phyloP scores from a whole-genome alignment of 2,888 invertebrate genomes.

The Scaptomyza flava region DNA sequence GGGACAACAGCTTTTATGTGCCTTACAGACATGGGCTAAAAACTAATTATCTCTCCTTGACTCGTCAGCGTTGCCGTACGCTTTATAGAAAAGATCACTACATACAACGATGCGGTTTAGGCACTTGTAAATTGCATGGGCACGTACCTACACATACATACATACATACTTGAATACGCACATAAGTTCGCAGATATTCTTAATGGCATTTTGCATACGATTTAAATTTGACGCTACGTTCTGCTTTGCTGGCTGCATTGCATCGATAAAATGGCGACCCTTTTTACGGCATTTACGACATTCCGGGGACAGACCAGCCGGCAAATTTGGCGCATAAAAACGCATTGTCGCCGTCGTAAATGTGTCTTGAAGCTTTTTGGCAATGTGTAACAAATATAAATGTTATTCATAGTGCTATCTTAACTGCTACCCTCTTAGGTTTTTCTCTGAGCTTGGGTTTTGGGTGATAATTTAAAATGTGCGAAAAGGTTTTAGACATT shows the following conservation, averaged over 20 bases:
- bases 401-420: slow-evolving; percentile 49
- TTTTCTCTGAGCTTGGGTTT: neutral
- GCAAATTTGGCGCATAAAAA: slow-evolving; percentile 66
- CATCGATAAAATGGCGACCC: slow-evolving; percentile 59
- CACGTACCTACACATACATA: neutral
- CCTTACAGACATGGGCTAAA: slow-evolving; percentile 58
- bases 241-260: slow-evolving; percentile 36
- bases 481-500: slow-evolving; percentile 62
- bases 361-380: slow-evolving; percentile 47
- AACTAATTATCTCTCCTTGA: slow-evolving; percentile 65
- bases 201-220: slow-evolving; percentile 73
- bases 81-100: slow-evolving; percentile 37
- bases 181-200: slow-evolving; percentile 45
- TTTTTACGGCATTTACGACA: slow-evolving; percentile 33
- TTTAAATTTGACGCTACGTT: slow-evolving; percentile 51
- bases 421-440: neutral
- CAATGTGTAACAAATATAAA: slow-evolving; percentile 60
- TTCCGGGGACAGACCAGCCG: slow-evolving; percentile 45
- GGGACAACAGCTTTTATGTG: slow-evolving; percentile 45
- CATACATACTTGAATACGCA: slow-evolving; percentile 10
- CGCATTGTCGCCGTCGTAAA: slow-evolving; percentile 64
- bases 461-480: slow-evolving; percentile 33
- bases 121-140: slow-evolving; percentile 47
- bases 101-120: slow-evolving; percentile 42
- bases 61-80: slow-evolving; percentile 35